Conservation (phyloP, 2,797 vertebrate genomes). For the Sebastes matsubarae region DNA sequence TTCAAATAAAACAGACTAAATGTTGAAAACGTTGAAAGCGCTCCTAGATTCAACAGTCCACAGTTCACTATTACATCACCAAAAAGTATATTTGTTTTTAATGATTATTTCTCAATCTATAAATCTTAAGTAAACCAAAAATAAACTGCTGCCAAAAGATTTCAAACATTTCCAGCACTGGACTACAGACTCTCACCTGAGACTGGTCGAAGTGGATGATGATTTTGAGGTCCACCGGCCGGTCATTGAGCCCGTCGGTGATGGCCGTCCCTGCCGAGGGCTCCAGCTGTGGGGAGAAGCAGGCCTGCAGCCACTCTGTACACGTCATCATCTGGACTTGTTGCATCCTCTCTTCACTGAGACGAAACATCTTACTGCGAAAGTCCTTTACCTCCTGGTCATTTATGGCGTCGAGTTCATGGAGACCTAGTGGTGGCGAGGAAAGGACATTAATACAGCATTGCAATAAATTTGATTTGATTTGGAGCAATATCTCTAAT, state of each 20-base stretch:
- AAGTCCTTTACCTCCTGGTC: conserved; percentile 98
- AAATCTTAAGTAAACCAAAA: background rate
- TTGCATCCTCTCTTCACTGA: conserved; percentile 93
- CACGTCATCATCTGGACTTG: conserved; percentile 89
- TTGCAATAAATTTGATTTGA: background rate
- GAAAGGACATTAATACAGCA: background rate
- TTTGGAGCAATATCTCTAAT: background rate
- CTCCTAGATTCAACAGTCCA: background rate
- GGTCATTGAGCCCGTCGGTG: conserved; percentile 85
- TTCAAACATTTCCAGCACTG: background rate
- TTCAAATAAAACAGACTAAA: too few relatives aligned
- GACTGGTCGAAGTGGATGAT: conserved; percentile 94
- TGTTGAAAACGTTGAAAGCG: too few relatives aligned
- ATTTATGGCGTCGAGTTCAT: conserved; percentile 93
- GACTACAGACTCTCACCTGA: conserved; percentile 82
- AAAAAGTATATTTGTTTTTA: background rate
- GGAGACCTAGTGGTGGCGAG: conserved; percentile 84
- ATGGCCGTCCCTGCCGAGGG: conserved; percentile 37
- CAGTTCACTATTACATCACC: background rate
- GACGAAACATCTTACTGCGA: conserved; percentile 91
- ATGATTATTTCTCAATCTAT: background rate
- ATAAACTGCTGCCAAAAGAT: background rate
- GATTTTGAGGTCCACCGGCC: conserved; percentile 89
- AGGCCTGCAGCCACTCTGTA: conserved; percentile 92
- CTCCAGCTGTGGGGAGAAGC: conserved; percentile 92